Conservation (phyloP, 2,113 vertebrate genomes). For the Crotophaga sulcirostris region DNA sequence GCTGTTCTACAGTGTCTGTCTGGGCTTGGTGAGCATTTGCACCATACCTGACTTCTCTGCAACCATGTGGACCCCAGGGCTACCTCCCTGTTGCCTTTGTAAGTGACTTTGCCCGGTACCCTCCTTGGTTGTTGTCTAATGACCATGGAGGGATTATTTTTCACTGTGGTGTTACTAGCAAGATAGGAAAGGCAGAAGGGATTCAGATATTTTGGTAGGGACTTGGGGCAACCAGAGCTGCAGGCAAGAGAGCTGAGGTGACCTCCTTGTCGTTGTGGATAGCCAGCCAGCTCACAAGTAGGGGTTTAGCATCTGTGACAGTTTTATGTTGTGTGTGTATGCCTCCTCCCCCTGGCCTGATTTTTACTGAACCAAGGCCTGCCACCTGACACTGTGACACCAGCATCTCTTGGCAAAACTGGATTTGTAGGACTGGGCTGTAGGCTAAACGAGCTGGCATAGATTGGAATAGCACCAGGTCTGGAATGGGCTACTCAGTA, state of each 20-base stretch:
- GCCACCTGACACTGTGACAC: not conserved
- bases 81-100: not conserved
- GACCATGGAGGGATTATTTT: not conserved
- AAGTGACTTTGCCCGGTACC: not conserved
- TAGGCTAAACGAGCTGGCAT: not conserved
- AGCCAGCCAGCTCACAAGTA: not conserved
- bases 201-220: not conserved
- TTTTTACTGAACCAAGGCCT: not conserved
- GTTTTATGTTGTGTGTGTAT: not conserved
- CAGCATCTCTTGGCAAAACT: not conserved
- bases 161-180: not conserved
- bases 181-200: not conserved
- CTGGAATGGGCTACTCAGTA: not conserved
- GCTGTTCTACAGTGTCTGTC: not conserved
- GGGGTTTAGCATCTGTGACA: not conserved
- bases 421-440: not conserved
- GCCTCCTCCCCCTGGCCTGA: too few species aligned
- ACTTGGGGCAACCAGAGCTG: not conserved
- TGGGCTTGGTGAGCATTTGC: not conserved
- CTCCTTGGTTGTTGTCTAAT: not conserved
- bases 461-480: not conserved
- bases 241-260: not conserved
- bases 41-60: not conserved
- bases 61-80: not conserved
- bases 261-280: rapidly evolving